Conservation (phyloP, 2,113 vertebrate species). For the Nothobranchius furzeri region DNA sequence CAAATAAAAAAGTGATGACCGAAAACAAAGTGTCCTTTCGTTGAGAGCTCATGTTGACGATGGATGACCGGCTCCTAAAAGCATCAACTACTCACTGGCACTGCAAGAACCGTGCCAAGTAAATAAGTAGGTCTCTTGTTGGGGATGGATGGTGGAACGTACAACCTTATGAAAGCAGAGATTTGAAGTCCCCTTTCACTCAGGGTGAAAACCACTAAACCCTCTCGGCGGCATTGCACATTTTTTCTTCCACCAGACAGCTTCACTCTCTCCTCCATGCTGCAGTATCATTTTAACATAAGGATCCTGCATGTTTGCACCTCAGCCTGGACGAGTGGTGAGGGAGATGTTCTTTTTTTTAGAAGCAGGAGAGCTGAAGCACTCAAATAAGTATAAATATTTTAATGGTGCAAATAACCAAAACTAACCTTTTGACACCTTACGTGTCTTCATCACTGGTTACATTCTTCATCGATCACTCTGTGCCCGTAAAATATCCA, state of each 20-base stretch:
- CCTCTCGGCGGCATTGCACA: constrained; percentile 5
- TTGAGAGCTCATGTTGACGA: too few relatives aligned
- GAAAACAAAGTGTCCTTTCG: not conserved
- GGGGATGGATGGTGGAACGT: constrained; percentile 26
- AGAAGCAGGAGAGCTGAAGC: too few relatives aligned
- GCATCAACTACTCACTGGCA: not conserved
- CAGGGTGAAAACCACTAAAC: constrained; percentile 29
- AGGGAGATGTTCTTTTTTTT: too few relatives aligned
- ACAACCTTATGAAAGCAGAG: not conserved
- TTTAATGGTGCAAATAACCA: too few relatives aligned
- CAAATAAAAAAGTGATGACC: constrained; percentile 47
- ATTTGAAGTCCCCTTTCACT: constrained; percentile 12
- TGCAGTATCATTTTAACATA: not conserved
- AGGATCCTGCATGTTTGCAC: not conserved
- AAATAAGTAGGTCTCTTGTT: constrained; percentile 26
- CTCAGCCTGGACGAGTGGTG: too few relatives aligned
- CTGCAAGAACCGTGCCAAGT: constrained; percentile 1
- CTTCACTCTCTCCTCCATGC: not conserved
- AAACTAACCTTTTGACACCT: too few relatives aligned
- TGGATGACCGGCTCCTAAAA: too few relatives aligned
- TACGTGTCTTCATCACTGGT: too few relatives aligned
- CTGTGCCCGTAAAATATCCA: too few relatives aligned
- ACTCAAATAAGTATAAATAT: too few relatives aligned
- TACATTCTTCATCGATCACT: too few relatives aligned
- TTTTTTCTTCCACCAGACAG: constrained; percentile 6